These are phyloP conservation scores for Toxonevra muliebris DNA, from an alignment of 2,888 invertebrate genomes.

Conservation along the genomic window DNA sequence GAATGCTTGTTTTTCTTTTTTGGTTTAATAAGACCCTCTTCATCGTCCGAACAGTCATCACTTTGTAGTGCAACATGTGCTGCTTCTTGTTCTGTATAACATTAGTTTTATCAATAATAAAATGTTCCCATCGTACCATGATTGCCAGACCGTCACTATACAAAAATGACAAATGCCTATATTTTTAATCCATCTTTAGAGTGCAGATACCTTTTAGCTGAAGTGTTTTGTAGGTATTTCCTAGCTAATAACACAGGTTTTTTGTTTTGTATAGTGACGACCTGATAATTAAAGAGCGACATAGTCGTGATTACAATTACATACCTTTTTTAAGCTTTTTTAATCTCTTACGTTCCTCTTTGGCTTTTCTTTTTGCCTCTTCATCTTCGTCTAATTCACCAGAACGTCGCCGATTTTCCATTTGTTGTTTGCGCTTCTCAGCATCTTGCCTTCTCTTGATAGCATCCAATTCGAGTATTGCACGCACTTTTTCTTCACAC, in stretches of 20 bases:
- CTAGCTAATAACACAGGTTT: neutral
- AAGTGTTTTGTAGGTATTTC: too few species aligned
- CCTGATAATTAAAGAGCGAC: too few species aligned
- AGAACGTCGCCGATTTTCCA: conserved; percentile 31
- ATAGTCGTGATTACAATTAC: too few species aligned
- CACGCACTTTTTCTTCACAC: conserved; percentile 49
- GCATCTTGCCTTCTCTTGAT: conserved; percentile 49
- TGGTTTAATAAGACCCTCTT: neutral
- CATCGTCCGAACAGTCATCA: conserved; percentile 23
- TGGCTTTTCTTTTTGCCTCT: conserved; percentile 42
- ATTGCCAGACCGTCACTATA: too few species aligned
- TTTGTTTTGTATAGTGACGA: too few species aligned
- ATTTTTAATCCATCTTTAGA: too few species aligned
- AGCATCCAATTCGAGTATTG: conserved; percentile 51
- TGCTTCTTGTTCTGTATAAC: conserved; percentile 28
- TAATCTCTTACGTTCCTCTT: conserved; percentile 41
- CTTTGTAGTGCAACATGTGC: conserved; percentile 21
- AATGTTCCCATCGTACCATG: too few species aligned
- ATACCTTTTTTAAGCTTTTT: conserved; percentile 42
- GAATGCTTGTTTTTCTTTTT: conserved; percentile 31
- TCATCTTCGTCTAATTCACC: conserved; percentile 35
- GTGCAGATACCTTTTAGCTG: too few species aligned
- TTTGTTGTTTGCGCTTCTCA: conserved; percentile 39
- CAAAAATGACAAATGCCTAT: too few species aligned
- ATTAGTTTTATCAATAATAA: neutral